Percentiles rank a stretch among this genome's conserved stretches.
Conservation (phyloP, 2,888 invertebrate species). For the Galeruca laticollis region DNA sequence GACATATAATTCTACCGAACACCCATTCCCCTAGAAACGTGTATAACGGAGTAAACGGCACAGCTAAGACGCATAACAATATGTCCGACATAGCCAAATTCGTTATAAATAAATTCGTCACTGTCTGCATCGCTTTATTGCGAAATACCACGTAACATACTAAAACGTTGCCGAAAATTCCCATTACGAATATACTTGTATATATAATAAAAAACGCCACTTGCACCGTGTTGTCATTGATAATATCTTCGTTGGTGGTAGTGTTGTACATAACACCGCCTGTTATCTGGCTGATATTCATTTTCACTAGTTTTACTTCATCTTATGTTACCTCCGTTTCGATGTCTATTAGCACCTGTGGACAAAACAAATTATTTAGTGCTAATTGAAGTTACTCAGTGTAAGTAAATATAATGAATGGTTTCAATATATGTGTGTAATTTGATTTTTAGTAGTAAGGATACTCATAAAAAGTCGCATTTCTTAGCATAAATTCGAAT, state of each 20-base stretch:
- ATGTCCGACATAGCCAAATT: constrained; percentile 97
- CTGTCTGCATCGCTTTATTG: constrained; percentile 96
- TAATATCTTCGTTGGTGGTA: constrained; percentile 62
- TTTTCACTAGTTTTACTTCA: constrained; percentile 4
- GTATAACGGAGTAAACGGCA: constrained; percentile 96
- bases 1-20: constrained; percentile 91
- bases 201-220: constrained; percentile 83
- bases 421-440: background rate
- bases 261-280: constrained; percentile 38
- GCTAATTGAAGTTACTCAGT: background rate
- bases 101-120: constrained; percentile 97
- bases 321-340: background rate
- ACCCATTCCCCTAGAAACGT: constrained; percentile 93
- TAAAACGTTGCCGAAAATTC: constrained; percentile 89
- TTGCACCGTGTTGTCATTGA: constrained; percentile 77
- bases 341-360: constrained; percentile 1
- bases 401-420: background rate
- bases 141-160: constrained; percentile 96
- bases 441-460: background rate
- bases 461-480: background rate
- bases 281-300: constrained; percentile 27
- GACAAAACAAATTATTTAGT: constrained; percentile 9
- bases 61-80: constrained; percentile 90
- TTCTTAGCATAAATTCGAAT: too few relatives aligned
- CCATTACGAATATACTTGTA: constrained; percentile 87